These are phyloP conservation scores for Prietella phreatophila DNA, from an alignment of 2,113 vertebrate species.

Conservation along the genomic window DNA sequence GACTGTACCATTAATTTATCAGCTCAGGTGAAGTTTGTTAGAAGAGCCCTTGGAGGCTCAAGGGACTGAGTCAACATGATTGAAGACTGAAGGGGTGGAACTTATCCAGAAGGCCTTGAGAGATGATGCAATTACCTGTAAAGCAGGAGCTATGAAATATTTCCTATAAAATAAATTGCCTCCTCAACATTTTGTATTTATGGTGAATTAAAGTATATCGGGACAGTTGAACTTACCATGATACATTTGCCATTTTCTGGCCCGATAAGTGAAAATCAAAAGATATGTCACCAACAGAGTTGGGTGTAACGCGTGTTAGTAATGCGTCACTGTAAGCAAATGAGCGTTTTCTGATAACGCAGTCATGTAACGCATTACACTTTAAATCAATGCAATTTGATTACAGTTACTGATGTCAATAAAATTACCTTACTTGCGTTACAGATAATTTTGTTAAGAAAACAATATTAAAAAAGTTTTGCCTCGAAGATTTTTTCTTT, in stretches of 20 bases:
- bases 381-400: too few relatives aligned
- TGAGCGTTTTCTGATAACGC: too few relatives aligned
- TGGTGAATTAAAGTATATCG: neutral
- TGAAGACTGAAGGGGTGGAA: neutral
- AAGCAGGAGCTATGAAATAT: neutral
- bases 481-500: too few relatives aligned
- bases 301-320: too few relatives aligned
- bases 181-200: neutral
- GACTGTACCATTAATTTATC: neutral
- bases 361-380: too few relatives aligned
- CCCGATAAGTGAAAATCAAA: neutral
- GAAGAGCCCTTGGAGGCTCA: neutral
- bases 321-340: too few relatives aligned
- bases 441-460: too few relatives aligned
- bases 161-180: neutral
- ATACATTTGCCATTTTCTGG: neutral
- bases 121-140: neutral
- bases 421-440: too few relatives aligned
- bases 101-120: neutral
- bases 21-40: slow-evolving; percentile 20
- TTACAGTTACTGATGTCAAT: too few relatives aligned
- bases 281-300: neutral
- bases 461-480: too few relatives aligned
- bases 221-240: neutral
- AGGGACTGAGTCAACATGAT: neutral